phyloP scores from a whole-genome alignment of 2,113 vertebrate species.

The Heteronetta atricapilla region DNA sequence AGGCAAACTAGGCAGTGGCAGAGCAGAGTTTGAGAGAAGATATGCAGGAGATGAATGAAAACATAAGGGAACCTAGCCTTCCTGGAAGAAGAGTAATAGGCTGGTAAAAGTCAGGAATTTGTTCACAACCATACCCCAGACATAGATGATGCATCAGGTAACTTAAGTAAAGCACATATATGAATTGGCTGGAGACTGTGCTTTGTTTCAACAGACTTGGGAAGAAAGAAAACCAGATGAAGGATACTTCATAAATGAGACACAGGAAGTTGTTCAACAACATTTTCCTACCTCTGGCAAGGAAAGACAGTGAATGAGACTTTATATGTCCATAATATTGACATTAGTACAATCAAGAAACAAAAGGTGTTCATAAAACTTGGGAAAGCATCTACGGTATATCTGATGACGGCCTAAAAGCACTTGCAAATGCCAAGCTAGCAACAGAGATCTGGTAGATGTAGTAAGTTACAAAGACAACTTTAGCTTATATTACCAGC shows the following conservation, averaged over 20 bases:
- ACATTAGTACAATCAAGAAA: background rate
- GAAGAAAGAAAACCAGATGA: background rate
- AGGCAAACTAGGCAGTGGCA: background rate
- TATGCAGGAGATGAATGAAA: background rate
- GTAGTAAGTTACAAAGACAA: background rate
- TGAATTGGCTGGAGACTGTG: background rate
- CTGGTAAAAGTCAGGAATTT: background rate
- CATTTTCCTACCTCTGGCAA: background rate
- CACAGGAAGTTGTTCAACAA: background rate
- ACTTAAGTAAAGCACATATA: background rate
- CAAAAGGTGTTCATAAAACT: background rate
- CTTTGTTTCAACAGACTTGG: background rate
- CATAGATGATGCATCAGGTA: background rate
- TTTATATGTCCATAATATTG: background rate
- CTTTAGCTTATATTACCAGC: background rate
- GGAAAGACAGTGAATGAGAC: background rate
- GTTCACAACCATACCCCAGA: background rate
- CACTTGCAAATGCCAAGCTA: background rate
- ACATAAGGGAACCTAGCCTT: background rate
- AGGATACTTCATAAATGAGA: background rate
- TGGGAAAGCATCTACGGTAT: background rate
- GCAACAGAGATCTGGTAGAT: background rate
- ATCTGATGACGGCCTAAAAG: background rate
- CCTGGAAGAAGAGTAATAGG: background rate
- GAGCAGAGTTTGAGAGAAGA: background rate